These are phyloP conservation scores for Pandemis heparana DNA, from an alignment of 2,888 invertebrate species.

Conservation along the genomic window DNA sequence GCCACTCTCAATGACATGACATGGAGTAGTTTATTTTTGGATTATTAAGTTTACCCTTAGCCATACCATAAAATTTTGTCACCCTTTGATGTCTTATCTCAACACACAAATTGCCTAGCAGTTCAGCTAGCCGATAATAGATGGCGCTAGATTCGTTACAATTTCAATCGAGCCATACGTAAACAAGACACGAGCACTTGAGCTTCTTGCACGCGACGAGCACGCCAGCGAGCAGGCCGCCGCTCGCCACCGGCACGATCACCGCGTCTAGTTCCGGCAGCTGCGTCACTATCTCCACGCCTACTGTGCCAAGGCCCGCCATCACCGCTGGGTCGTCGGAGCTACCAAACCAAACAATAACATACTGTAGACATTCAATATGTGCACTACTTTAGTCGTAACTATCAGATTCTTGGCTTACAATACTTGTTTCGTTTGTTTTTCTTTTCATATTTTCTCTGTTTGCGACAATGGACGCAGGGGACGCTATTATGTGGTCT, in stretches of 20 bases:
- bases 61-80: no score
- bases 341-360: conserved; percentile 49
- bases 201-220: conserved; percentile 78
- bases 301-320: conserved; percentile 77
- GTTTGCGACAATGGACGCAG: no score
- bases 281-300: conserved; percentile 76
- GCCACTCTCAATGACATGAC: no score
- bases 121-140: neutral
- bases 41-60: no score
- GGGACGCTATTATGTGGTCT: no score
- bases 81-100: no score
- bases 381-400: no score
- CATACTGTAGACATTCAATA: no score
- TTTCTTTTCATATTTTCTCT: no score
- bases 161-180: conserved; percentile 57
- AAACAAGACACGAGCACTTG: conserved; percentile 78
- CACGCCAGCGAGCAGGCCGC: conserved; percentile 70
- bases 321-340: conserved; percentile 72
- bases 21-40: no score
- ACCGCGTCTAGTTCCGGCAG: conserved; percentile 78
- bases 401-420: no score
- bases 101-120: neutral
- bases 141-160: neutral
- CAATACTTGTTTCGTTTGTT: no score
- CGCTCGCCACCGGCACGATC: conserved; percentile 71